Conservation (phyloP, 2,797 vertebrate species). For the Myripristis murdjan region DNA sequence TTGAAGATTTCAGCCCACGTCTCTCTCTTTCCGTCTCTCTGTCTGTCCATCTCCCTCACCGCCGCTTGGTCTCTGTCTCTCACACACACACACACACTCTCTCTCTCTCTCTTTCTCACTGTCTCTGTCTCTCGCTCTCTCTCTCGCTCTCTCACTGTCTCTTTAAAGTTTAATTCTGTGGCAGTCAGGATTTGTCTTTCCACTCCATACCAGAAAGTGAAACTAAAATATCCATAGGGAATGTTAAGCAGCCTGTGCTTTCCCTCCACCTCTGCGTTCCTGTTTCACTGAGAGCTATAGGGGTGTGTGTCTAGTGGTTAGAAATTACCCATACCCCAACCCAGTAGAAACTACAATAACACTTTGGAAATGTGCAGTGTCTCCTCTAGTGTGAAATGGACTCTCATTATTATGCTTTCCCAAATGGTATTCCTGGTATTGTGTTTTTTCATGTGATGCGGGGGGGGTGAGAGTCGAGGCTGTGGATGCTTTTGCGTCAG, state of each 20-base stretch:
- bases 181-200: conserved; percentile 30
- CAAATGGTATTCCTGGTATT: conserved; percentile 58
- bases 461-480: conserved; percentile 72
- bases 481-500: conserved; percentile 77
- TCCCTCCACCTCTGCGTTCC: not conserved
- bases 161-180: conserved; percentile 42
- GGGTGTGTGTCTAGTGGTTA: conserved; percentile 36
- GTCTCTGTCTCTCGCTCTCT: conserved; percentile 8
- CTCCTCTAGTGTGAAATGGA: conserved; percentile 20
- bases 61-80: conserved; percentile 15
- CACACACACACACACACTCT: conserved; percentile 18
- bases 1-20: conserved; percentile 80
- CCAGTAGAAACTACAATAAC: conserved; percentile 48
- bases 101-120: conserved; percentile 13
- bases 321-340: conserved; percentile 50
- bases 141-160: conserved; percentile 23
- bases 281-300: conserved; percentile 7
- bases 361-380: conserved; percentile 43
- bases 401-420: conserved; percentile 35
- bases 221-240: conserved; percentile 29
- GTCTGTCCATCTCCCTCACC: not conserved
- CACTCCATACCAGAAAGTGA: conserved; percentile 17
- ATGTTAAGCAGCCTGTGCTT: conserved; percentile 13
- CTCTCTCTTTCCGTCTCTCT: conserved; percentile 20
- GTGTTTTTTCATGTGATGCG: conserved; percentile 69